These are phyloP conservation scores for Dryadula phaetusa DNA, from an alignment of 2,888 invertebrate genomes.

Conservation along the genomic window DNA sequence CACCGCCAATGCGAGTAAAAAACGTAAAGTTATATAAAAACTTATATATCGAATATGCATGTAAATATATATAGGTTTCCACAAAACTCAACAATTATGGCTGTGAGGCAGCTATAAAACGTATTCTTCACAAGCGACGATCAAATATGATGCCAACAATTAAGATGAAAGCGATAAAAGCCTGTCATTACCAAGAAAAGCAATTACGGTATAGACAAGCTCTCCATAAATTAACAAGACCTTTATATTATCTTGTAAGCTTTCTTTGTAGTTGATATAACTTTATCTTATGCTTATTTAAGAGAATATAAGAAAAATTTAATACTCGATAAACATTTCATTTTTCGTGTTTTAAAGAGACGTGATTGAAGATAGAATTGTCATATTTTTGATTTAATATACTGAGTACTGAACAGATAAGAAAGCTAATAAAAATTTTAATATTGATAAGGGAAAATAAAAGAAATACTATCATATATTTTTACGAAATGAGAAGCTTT, in stretches of 20 bases:
- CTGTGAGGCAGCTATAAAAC: not conserved
- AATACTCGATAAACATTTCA: not conserved
- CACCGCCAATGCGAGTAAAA: too few species aligned
- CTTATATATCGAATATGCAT: too few species aligned
- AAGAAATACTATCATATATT: too few species aligned
- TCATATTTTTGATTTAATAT: too few species aligned
- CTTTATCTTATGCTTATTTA: slow-evolving; percentile 3
- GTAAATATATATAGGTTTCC: not conserved
- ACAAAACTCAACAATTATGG: not conserved
- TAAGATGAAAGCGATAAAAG: slow-evolving; percentile 35
- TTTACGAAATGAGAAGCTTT: too few species aligned
- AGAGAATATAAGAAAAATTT: not conserved
- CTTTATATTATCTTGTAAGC: slow-evolving; percentile 9
- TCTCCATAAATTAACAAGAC: slow-evolving; percentile 35
- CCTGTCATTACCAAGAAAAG: slow-evolving; percentile 41
- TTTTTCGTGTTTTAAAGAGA: not conserved
- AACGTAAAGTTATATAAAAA: too few species aligned
- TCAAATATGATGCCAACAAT: slow-evolving; percentile 38
- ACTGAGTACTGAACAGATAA: too few species aligned
- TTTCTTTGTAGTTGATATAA: slow-evolving; percentile 14
- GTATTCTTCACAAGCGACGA: slow-evolving; percentile 23
- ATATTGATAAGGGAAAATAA: too few species aligned
- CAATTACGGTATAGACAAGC: slow-evolving; percentile 40
- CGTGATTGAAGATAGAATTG: not conserved
- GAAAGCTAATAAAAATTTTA: too few species aligned